A percentile compares a stretch with the other conserved stretches of the same genome.
Conservation (phyloP, 2,113 vertebrate genomes). For the Pelecanoides urinatrix region DNA sequence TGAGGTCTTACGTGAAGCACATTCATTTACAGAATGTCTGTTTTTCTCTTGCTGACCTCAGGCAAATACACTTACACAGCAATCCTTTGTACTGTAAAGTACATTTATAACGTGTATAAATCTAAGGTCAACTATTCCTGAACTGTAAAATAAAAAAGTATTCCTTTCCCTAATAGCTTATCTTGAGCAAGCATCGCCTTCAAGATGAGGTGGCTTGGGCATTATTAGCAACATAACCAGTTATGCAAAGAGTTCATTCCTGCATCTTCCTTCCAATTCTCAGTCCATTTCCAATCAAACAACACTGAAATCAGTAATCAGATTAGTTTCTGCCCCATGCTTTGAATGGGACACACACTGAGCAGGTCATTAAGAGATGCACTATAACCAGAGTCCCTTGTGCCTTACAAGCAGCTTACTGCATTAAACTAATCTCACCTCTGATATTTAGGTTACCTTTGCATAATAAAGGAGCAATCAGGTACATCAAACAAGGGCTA, state of each 20-base stretch:
- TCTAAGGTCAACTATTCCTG: neutral
- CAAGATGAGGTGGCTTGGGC: neutral
- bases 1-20: neutral
- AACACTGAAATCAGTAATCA: neutral
- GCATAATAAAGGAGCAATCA: neutral
- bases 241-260: neutral
- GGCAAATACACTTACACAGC: neutral
- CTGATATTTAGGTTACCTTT: neutral
- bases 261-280: neutral
- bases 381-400: neutral
- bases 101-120: neutral
- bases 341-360: neutral
- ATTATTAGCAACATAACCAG: neutral
- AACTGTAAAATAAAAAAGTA: neutral
- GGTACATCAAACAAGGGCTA: neutral
- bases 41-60: neutral
- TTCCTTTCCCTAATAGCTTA: neutral
- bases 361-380: neutral
- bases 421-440: neutral
- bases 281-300: neutral
- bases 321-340: neutral
- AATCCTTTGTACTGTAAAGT: neutral
- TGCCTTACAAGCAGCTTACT: neutral
- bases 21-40: neutral
- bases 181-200: neutral